Evolutionary conservation across 2,888 invertebrate genomes (phyloP), one percentile per base, ranked within the genome.

Genomic region (Catocala fraxini): DNA sequence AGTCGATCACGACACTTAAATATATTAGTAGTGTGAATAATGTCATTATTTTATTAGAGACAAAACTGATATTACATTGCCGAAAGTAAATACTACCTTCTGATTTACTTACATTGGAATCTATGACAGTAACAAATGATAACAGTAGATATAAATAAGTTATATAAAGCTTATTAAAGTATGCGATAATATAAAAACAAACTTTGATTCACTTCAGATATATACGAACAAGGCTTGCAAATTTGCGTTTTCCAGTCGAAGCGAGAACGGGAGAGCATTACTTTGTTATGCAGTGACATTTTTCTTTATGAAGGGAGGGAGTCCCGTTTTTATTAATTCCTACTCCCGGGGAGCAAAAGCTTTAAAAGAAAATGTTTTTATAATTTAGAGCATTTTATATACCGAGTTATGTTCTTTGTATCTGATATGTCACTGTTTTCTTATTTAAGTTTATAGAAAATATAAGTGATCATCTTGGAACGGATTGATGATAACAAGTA

Each of bases 241-340:
- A 75, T 72, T 63, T 62, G 73, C 79, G 67, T 70, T 60, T 57
- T 65, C 69, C 61, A 67, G 70, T 66, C 72, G 73, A 73, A 70
- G 68, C 73, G 61, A 79, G 81, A 87, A 81, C 77, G 86, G 82
- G 88, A 85, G 84, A 80, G 81, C 86, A 86, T 87, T 87, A 88
- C 83, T 89, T 87, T 87, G 82, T 86, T 84, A 82, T 90, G 88
- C 89, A 87, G 88, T 88, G 87, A 89, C 88, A 91, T 89, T 90
- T 89, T 91, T 90, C 90, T 90, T 91, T 89, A 90, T 89, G 86
- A 88, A 88, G n/a, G n/a, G n/a, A n/a, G n/a, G n/a, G n/a, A n/a
- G n/a, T 72, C 82, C 82, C 87, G 86, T 88, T 90, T 88, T 90
- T 87, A 90, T 90, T 90, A 91, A 90, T 90, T 89, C 81, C 76